Percentiles rank a stretch among this genome's conserved stretches.
phyloP scores from a whole-genome alignment of 92 coral and sea anemone genomes.

The Parazoanthus darwini region DNA sequence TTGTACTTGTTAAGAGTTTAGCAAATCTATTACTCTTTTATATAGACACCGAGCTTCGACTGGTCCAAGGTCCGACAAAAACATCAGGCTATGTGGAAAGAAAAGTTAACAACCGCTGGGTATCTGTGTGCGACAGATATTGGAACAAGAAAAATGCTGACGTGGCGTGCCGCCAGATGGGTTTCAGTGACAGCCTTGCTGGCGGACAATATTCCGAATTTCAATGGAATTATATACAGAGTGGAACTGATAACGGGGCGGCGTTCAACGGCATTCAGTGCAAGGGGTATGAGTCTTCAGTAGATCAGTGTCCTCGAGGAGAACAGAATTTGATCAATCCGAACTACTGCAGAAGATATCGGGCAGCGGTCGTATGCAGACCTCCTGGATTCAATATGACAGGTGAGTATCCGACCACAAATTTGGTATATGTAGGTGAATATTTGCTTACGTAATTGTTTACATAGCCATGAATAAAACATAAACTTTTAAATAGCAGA shows the following conservation, averaged over 20 bases:
- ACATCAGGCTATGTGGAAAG: slow-evolving; percentile 15
- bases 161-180: slow-evolving; percentile 36
- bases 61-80: slow-evolving; percentile 3
- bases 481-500: no score
- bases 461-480: no score
- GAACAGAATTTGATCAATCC: neutral
- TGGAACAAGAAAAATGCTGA: neutral
- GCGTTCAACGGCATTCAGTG: neutral
- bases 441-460: no score
- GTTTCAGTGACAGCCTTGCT: slow-evolving; percentile 8
- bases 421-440: no score
- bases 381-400: neutral
- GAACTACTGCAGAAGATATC: neutral
- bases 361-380: slow-evolving; percentile 5
- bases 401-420: neutral
- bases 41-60: neutral
- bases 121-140: neutral
- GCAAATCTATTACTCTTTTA: no score
- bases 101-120: neutral
- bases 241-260: neutral
- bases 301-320: slow-evolving; percentile 6
- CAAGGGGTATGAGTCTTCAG: neutral
- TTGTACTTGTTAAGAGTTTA: neutral
- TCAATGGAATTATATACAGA: neutral
- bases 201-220: neutral